Conservation (phyloP, 2,888 invertebrate species). For the Macrosoma leucophasiata region DNA sequence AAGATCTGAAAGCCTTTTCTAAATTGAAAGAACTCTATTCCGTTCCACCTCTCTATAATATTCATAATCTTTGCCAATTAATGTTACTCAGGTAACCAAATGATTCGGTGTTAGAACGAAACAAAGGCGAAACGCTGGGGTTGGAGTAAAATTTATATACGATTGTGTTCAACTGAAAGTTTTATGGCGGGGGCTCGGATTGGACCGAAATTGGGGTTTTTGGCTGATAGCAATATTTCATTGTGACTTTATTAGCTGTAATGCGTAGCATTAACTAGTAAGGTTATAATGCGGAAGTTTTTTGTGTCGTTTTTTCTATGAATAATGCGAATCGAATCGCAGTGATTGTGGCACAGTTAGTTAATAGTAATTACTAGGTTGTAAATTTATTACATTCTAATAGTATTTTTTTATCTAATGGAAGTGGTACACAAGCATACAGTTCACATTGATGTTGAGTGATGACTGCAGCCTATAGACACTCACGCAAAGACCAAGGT, state of each 20-base stretch:
- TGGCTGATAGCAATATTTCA: slow-evolving; percentile 59
- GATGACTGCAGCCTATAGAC: too few relatives aligned
- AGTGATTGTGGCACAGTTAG: too few relatives aligned
- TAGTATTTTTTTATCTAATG: too few relatives aligned
- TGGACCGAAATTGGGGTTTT: slow-evolving; percentile 48
- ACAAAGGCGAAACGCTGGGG: slow-evolving; percentile 46
- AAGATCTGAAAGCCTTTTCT: too few relatives aligned
- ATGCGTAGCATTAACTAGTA: slow-evolving; percentile 53
- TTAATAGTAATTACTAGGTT: too few relatives aligned
- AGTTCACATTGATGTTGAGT: too few relatives aligned
- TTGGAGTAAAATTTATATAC: slow-evolving; percentile 56
- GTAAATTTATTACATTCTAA: too few relatives aligned
- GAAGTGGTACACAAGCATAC: too few relatives aligned
- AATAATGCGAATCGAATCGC: too few relatives aligned
- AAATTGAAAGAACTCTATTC: too few relatives aligned
- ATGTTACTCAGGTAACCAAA: slow-evolving; percentile 45
- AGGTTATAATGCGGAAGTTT: slow-evolving; percentile 37
- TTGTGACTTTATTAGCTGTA: slow-evolving; percentile 59
- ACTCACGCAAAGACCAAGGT: too few relatives aligned
- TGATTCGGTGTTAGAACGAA: slow-evolving; percentile 41
- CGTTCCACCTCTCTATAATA: slow-evolving; percentile 3
- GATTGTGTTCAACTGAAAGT: slow-evolving; percentile 51
- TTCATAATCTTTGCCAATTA: slow-evolving; percentile 27
- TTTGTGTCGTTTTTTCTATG: slow-evolving; percentile 27
- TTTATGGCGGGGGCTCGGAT: slow-evolving; percentile 50